Base-by-base conservation (phyloP, 2,113 vertebrate species). In the Ictalurus punctatus region DNA sequence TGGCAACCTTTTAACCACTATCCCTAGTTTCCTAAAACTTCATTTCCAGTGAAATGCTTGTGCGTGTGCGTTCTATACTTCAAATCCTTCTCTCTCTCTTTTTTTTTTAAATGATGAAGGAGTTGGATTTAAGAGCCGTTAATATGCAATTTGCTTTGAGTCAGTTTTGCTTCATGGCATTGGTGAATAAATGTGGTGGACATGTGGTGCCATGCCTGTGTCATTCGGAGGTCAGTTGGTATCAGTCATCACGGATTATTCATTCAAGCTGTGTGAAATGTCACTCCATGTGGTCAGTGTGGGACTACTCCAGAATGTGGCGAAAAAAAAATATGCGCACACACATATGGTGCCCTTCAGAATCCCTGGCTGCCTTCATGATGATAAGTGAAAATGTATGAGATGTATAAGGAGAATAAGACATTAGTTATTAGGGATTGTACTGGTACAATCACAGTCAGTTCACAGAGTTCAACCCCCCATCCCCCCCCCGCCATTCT, bases 141-240 rank as follows among this genome's bases (percentile, higher is more conserved):
- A 82, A 80, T 58, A 30, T 78, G 19, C 14, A n/a, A 16, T 78
- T 25, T 69, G 23, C 69, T 86, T 25, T 37, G 63, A 83, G 54
- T 71, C n/a, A 27, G 85, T 82, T 88, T 25, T 44, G 54, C 19
- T 82, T 71, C 37, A 58, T 17, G 74, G 69, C 40, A 83, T 67
- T 71, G 48, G 48, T 27, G 34, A 71, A 78, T 67, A 84, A 69
- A 86, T 86, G 44, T 58, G 58, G 34, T 88, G 85, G 59, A 79
- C 79, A 84, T 86, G 76, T 86, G 84, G 86, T 59, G 83, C 52
- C 73, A n/a, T 69, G 86, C 59, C 52, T 84, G 52, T 84, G 58
- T 83, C 79, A 88, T 34, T 88, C 58, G n/a, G 14, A 81, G 76
- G 83, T 89, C 90, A 88, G 58, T 65, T 86, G 81, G 74, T 88